phyloP scores from a whole-genome alignment of 92 coral and sea anemone species.

The Nematostella vectensis region DNA sequence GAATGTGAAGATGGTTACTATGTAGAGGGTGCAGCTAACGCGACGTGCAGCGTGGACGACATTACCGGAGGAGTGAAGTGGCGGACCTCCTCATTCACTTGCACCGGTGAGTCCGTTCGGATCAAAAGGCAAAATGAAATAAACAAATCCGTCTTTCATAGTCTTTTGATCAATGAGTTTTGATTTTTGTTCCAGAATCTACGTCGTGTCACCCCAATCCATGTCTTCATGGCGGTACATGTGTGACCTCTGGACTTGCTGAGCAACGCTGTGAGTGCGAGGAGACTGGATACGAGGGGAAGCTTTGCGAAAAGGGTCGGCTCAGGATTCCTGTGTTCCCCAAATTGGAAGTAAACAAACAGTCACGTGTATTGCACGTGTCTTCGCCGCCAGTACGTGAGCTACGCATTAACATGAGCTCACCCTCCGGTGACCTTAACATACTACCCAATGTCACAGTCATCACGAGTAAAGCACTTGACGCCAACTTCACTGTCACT shows the following conservation, averaged over 20 bases:
- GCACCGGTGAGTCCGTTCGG: slow-evolving; percentile 31
- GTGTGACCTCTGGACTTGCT: slow-evolving; percentile 5
- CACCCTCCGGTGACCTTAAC: slow-evolving; percentile 20
- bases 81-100: slow-evolving; percentile 12
- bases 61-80: slow-evolving; percentile 10
- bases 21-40: slow-evolving; percentile 7
- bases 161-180: too few species aligned
- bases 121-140: too few species aligned
- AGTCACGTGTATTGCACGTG: slow-evolving; percentile 12
- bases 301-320: slow-evolving; percentile 30
- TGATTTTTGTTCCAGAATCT: slow-evolving; percentile 16
- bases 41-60: slow-evolving; percentile 12
- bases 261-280: slow-evolving; percentile 36
- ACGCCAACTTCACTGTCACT: slow-evolving; percentile 23
- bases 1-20: slow-evolving; percentile 22
- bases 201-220: slow-evolving; percentile 38
- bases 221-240: slow-evolving; percentile 39
- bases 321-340: slow-evolving; percentile 34
- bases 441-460: slow-evolving; percentile 10
- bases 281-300: slow-evolving; percentile 44
- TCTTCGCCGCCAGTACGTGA: slow-evolving; percentile 24
- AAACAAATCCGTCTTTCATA: too few species aligned
- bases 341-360: slow-evolving; percentile 17
- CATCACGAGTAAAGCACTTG: slow-evolving; percentile 16
- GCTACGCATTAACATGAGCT: slow-evolving; percentile 12